phyloP scores from a whole-genome alignment of 2,797 vertebrate genomes.

The Galaxias olidus region DNA sequence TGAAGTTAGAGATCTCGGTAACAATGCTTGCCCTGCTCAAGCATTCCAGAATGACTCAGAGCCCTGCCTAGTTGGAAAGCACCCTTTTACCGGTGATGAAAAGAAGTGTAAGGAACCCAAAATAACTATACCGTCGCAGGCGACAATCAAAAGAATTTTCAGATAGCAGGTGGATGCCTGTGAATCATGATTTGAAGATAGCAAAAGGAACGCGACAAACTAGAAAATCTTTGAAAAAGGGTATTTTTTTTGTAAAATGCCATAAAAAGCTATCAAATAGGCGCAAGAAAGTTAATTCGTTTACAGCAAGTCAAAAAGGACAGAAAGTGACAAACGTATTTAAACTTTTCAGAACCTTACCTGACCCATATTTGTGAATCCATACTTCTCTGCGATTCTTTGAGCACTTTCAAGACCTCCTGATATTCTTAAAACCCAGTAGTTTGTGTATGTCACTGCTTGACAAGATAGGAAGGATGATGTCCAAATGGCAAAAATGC shows the following conservation, averaged over 20 bases:
- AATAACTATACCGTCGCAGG: background rate
- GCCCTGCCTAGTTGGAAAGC: too few relatives aligned
- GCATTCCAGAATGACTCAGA: background rate
- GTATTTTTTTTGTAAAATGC: too few relatives aligned
- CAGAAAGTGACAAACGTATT: too few relatives aligned
- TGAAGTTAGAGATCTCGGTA: slow-evolving; percentile 7
- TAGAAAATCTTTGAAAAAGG: too few relatives aligned
- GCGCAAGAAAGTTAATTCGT: too few relatives aligned
- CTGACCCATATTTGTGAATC: slow-evolving; percentile 92
- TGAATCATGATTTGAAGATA: too few relatives aligned
- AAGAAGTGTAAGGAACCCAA: background rate
- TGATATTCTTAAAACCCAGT: slow-evolving; percentile 88
- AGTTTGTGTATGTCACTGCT: slow-evolving; percentile 85
- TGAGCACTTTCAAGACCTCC: slow-evolving; percentile 79
- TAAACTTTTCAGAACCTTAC: slow-evolving; percentile 67
- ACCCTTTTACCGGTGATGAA: background rate
- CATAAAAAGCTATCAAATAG: too few relatives aligned
- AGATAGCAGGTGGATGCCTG: background rate
- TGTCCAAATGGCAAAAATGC: slow-evolving; percentile 72
- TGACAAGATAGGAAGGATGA: slow-evolving; percentile 77
- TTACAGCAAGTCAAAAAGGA: too few relatives aligned
- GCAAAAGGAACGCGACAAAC: too few relatives aligned
- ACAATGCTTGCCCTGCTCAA: background rate
- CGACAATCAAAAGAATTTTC: background rate
- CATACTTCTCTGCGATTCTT: slow-evolving; percentile 88